phyloP scores from a whole-genome alignment of 2,113 vertebrate genomes.

The Brachypteracias leptosomus region DNA sequence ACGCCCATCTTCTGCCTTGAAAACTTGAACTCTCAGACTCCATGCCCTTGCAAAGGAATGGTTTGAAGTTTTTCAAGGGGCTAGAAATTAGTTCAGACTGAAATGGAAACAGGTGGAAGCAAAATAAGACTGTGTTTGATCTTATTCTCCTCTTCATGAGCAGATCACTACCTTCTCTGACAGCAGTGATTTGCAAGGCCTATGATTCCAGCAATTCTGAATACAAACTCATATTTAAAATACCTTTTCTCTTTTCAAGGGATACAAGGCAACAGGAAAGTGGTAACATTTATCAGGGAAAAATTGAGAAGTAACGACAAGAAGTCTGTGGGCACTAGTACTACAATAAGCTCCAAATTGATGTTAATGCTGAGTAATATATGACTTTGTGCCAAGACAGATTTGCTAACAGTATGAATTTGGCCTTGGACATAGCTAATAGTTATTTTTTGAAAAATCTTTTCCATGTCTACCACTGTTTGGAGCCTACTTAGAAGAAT shows the following conservation, averaged over 20 bases:
- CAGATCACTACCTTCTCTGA: neutral
- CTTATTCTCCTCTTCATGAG: neutral
- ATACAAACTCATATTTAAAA: neutral
- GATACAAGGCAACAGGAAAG: neutral
- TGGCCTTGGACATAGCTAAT: neutral
- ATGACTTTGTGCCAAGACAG: neutral
- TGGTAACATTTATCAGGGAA: neutral
- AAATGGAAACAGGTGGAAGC: too few relatives aligned
- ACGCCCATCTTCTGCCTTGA: neutral
- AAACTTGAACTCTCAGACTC: neutral
- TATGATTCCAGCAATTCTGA: neutral
- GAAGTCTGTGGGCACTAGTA: neutral
- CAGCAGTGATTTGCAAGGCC: neutral
- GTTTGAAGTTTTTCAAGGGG: neutral
- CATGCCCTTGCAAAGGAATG: neutral
- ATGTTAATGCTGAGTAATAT: neutral
- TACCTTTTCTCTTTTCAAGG: neutral
- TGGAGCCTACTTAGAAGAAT: slow-evolving; percentile 7
- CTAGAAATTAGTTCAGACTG: too few relatives aligned
- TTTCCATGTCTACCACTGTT: slow-evolving; percentile 10
- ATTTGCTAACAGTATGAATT: neutral
- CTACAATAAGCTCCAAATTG: neutral
- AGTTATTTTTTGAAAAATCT: neutral
- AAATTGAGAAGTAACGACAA: neutral
- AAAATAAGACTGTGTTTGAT: neutral